Evolutionary conservation across 2,888 invertebrate genomes (phyloP).

Genomic region (Tetragonula carbonaria): DNA sequence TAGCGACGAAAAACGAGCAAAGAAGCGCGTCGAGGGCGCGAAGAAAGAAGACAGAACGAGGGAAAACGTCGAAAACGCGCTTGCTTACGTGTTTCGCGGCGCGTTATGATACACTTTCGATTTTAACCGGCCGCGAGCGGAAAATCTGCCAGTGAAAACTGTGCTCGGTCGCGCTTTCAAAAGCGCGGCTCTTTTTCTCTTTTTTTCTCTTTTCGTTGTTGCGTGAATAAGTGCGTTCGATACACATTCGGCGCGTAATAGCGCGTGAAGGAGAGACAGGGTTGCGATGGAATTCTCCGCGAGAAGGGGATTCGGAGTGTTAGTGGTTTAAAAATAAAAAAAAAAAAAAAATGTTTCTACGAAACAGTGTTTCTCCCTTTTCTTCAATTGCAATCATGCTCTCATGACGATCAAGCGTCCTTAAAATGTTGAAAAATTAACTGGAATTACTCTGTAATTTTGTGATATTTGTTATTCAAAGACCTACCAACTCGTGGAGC

Average conservation of each 20-base stretch:
- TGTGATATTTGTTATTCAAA: too few species aligned
- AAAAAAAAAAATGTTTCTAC: too few species aligned
- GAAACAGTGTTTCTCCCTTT: too few species aligned
- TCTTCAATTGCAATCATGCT: too few species aligned
- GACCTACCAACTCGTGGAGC: too few species aligned
- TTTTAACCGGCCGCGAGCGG: conserved; percentile 65
- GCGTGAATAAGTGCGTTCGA: neutral
- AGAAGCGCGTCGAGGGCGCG: neutral
- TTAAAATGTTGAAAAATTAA: too few species aligned
- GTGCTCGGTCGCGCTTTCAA: conserved; percentile 77
- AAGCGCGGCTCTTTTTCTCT: conserved; percentile 45
- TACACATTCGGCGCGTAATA: conserved; percentile 3
- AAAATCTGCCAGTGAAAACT: conserved; percentile 68
- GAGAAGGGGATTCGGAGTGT: too few species aligned
- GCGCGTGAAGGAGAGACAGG: neutral
- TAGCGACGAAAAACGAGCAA: neutral
- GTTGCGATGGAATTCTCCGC: neutral
- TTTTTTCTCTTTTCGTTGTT: neutral
- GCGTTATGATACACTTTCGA: conserved; percentile 69
- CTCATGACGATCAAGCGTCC: too few species aligned
- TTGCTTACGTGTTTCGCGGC: conserved; percentile 30
- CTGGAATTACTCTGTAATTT: too few species aligned
- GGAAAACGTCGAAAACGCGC: neutral
- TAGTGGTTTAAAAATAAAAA: too few species aligned
- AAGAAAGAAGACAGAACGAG: neutral